Conservation (phyloP, 2,888 invertebrate genomes). For the Dysmachus trigonus region DNA sequence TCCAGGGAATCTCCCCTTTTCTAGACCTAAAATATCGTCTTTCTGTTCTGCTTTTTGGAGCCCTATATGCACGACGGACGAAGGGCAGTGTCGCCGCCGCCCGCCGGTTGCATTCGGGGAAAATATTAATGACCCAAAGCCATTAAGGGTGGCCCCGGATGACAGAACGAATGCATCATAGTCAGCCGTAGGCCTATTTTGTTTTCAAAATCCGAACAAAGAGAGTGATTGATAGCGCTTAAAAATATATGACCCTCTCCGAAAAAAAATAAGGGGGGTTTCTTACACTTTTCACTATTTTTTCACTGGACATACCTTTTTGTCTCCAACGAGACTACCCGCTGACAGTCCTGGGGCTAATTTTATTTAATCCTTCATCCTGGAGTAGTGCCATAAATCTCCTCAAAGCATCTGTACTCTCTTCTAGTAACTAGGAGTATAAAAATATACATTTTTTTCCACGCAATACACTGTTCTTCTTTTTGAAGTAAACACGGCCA, state of each 20-base stretch:
- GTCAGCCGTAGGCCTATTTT: not conserved
- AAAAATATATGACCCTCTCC: not conserved
- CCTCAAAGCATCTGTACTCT: not conserved
- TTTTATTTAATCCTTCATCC: not conserved
- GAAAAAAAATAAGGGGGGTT: not conserved
- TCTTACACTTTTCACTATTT: conserved; percentile 8
- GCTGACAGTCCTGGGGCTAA: not conserved
- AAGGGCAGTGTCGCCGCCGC: not conserved
- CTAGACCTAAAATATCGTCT: not conserved
- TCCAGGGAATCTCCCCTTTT: not conserved
- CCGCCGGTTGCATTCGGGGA: not conserved
- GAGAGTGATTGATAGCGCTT: not conserved
- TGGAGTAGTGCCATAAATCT: not conserved
- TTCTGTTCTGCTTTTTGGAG: not conserved
- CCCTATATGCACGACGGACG: not conserved
- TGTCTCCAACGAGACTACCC: not conserved
- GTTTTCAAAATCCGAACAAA: not conserved
- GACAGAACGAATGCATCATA: conserved; percentile 29
- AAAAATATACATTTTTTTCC: not conserved
- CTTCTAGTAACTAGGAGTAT: not conserved
- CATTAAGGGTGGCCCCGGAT: conserved; percentile 6
- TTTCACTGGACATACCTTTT: not conserved
- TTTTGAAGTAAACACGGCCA: conserved; percentile 7
- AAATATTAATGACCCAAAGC: conserved; percentile 36
- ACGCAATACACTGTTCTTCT: not conserved